Percentiles rank a stretch among this genome's conserved stretches.
Evolutionary conservation across 1,140 invertebrate species (phyloP).

Genomic region (Drosophila micromelanica): DNA sequence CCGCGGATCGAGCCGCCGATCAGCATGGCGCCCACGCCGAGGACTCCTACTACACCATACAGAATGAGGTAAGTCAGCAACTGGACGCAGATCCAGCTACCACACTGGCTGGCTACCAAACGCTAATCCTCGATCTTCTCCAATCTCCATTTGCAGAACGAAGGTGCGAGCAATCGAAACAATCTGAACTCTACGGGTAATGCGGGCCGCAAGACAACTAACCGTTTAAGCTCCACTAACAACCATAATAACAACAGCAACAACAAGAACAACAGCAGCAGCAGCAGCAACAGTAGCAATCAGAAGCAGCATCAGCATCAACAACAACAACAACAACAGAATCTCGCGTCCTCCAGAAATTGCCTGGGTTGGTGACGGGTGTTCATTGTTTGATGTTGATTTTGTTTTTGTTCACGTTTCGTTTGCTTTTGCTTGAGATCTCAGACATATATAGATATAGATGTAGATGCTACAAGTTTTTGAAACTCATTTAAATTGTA

Average conservation of each 20-base stretch:
- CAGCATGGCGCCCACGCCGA: constrained; percentile 86
- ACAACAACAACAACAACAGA: constrained; percentile 16
- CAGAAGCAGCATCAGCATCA: constrained; percentile 41
- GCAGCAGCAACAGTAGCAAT: constrained; percentile 19
- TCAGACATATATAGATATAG: too few species aligned
- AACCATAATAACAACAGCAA: constrained; percentile 36
- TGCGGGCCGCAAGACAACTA: constrained; percentile 75
- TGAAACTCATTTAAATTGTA: too few species aligned
- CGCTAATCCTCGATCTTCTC: background rate
- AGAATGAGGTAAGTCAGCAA: constrained; percentile 88
- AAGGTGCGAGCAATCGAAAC: constrained; percentile 68
- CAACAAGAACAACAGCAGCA: background rate
- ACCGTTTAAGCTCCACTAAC: constrained; percentile 74
- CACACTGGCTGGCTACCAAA: background rate
- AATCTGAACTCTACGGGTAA: constrained; percentile 49
- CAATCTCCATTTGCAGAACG: constrained; percentile 67
- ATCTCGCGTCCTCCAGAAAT: constrained; percentile 20
- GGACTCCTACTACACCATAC: constrained; percentile 90
- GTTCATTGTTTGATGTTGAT: constrained; percentile 14
- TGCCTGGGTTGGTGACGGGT: constrained; percentile 36
- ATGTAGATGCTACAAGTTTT: too few species aligned
- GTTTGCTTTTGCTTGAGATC: background rate
- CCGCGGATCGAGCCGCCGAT: constrained; percentile 84
- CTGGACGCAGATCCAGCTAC: too few species aligned
- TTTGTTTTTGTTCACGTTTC: constrained; percentile 13